Percentiles rank a stretch among this genome's conserved stretches.
phyloP scores from a whole-genome alignment of 2,888 invertebrate species.

The Tetranychus truncatus region DNA sequence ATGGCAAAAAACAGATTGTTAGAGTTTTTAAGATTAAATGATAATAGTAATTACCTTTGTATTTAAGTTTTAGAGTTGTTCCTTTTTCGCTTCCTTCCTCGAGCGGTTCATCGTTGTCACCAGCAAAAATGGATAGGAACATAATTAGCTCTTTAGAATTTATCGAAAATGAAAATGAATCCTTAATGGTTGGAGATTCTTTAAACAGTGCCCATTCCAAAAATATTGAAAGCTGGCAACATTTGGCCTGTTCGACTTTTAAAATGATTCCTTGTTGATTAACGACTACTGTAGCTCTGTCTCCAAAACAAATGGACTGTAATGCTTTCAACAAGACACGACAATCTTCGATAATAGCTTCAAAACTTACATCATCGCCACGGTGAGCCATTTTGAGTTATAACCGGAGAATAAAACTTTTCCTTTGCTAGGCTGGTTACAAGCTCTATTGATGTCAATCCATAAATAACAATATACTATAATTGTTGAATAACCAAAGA shows the following conservation, averaged over 20 bases:
- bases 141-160: neutral
- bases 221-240: neutral
- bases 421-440: too few relatives aligned
- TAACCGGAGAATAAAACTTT: too few relatives aligned
- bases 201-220: neutral
- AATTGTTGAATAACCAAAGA: too few relatives aligned
- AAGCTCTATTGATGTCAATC: too few relatives aligned
- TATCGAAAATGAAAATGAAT: neutral
- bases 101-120: neutral
- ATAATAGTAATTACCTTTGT: neutral
- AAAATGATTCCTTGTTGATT: neutral
- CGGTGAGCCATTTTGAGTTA: neutral
- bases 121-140: neutral
- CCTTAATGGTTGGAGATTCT: neutral
- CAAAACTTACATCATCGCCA: neutral
- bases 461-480: too few relatives aligned
- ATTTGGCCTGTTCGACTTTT: neutral
- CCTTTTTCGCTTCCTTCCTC: neutral
- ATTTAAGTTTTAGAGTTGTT: neutral
- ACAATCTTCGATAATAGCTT: neutral
- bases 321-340: neutral
- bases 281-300: neutral
- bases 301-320: neutral
- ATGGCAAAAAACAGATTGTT: neutral
- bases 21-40: neutral